A percentile compares a stretch with the other conserved stretches of the same genome.
phyloP scores from a whole-genome alignment of 2,113 vertebrate genomes.

The Mus spicilegus region DNA sequence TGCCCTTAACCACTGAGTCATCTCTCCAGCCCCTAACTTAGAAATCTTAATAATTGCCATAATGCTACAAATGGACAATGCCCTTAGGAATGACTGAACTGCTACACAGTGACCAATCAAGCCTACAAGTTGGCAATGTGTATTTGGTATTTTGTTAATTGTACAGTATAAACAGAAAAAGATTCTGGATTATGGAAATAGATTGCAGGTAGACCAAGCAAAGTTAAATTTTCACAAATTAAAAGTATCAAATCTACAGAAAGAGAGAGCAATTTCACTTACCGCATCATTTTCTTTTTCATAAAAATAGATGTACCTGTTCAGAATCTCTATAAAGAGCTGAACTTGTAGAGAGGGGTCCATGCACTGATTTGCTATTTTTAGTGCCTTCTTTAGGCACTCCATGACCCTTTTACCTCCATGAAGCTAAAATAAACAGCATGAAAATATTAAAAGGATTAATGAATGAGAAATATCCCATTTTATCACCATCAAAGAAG shows the following conservation, averaged over 20 bases:
- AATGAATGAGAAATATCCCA: neutral
- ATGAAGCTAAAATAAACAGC: constrained; percentile 90
- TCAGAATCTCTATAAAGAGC: constrained; percentile 99
- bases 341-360: constrained; percentile 98
- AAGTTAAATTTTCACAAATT: neutral
- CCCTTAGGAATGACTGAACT: constrained; percentile 8
- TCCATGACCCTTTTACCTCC: constrained; percentile 99
- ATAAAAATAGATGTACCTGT: constrained; percentile 99
- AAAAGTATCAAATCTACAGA: neutral
- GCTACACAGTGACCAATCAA: neutral
- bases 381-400: constrained; percentile 98
- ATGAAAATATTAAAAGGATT: neutral
- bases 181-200: neutral
- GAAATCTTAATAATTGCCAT: neutral
- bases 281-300: constrained; percentile 99
- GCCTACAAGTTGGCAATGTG: neutral
- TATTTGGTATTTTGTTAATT: constrained; percentile 8
- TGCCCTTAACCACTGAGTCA: too few species aligned
- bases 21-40: neutral
- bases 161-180: neutral
- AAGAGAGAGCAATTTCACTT: constrained; percentile 65
- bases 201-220: neutral
- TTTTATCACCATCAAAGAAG: neutral
- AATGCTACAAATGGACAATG: neutral
- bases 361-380: constrained; percentile 99